Percentiles rank a stretch among this genome's conserved stretches.
These are phyloP conservation scores for Phengaris alcon DNA, from an alignment of 2,888 invertebrate genomes.

Conservation along the genomic window DNA sequence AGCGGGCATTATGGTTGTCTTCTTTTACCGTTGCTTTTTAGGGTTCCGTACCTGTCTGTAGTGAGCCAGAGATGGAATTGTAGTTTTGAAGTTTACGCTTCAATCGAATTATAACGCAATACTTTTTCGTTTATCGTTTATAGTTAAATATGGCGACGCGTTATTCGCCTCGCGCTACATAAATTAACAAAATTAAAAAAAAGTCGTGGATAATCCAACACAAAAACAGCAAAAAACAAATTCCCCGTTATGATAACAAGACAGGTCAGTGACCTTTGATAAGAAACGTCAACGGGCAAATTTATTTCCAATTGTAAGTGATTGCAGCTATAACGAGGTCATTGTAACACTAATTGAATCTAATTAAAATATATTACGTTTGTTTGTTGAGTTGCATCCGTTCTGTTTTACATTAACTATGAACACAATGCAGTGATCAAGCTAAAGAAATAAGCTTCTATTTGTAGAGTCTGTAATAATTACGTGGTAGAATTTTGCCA, in stretches of 20 bases:
- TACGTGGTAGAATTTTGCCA: no score
- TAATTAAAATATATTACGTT: neutral
- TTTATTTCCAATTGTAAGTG: slow-evolving; percentile 26
- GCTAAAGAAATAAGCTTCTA: no score
- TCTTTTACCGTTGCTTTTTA: no score
- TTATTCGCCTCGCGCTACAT: no score
- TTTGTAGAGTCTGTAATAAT: no score
- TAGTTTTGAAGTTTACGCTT: no score
- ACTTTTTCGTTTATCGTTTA: no score
- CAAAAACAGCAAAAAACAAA: neutral
- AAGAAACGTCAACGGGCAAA: slow-evolving; percentile 22
- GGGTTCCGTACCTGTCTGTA: no score
- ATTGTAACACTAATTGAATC: slow-evolving; percentile 29
- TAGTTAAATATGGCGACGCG: no score
- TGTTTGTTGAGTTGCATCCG: neutral
- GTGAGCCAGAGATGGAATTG: no score
- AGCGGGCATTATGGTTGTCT: no score
- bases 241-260: neutral
- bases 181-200: neutral
- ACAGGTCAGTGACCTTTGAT: slow-evolving; percentile 28
- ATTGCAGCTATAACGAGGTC: slow-evolving; percentile 17
- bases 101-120: no score
- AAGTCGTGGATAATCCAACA: neutral
- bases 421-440: neutral
- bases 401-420: neutral